These are phyloP conservation scores for Rattus norvegicus DNA, from an alignment of 2,113 vertebrate genomes.

Conservation along the genomic window DNA sequence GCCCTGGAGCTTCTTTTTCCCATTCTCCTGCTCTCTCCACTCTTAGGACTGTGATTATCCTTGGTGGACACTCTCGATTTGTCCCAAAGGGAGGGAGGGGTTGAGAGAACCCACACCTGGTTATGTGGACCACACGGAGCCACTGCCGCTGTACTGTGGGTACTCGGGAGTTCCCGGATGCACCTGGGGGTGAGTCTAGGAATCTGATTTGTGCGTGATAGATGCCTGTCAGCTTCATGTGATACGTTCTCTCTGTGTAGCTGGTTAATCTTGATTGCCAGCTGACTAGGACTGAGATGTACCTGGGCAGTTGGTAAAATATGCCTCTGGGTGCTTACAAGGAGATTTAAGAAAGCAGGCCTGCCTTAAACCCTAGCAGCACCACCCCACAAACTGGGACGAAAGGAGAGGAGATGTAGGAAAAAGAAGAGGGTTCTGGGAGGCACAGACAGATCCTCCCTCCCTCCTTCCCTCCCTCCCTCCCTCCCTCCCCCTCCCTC, in stretches of 20 bases:
- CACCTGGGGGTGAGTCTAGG: neutral
- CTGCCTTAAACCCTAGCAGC: too few relatives aligned
- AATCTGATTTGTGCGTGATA: neutral
- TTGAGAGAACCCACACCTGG: fast-evolving
- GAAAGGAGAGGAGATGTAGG: neutral
- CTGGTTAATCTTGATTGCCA: neutral
- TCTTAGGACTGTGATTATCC: too few relatives aligned
- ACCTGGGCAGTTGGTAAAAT: neutral
- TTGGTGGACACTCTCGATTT: neutral
- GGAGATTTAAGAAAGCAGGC: neutral
- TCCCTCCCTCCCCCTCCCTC: fast-evolving
- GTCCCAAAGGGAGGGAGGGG: neutral
- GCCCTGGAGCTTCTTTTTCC: neutral
- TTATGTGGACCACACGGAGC: neutral
- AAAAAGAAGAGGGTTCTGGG: too few relatives aligned
- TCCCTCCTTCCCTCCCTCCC: too few relatives aligned
- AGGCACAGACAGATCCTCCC: neutral
- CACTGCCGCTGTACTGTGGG: too few relatives aligned
- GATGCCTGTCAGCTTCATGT: too few relatives aligned
- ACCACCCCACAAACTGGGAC: neutral
- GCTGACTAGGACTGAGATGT: neutral
- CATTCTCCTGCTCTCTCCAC: neutral
- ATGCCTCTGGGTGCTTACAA: neutral
- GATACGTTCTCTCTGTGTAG: neutral
- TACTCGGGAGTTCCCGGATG: fast-evolving